Evolutionary conservation across 2,113 vertebrate species (phyloP).

Genomic region (Sinocyclocheilus maitianheensis): DNA sequence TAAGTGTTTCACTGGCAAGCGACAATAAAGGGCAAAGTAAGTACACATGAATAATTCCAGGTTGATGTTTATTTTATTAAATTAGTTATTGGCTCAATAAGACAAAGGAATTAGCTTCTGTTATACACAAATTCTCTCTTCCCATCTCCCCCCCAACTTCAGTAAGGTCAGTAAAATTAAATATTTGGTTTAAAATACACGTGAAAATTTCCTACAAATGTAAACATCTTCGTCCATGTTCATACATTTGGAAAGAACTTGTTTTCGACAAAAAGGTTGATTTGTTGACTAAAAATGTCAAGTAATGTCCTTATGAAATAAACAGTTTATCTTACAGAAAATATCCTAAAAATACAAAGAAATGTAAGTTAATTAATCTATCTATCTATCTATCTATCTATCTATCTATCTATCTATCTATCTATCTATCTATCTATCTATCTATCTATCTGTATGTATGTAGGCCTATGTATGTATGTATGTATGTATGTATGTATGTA

Average conservation of each 20-base stretch:
- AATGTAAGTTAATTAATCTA: no score
- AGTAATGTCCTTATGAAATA: not conserved
- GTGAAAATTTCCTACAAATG: not conserved
- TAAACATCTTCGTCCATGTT: not conserved
- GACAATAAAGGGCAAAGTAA: conserved; percentile 55
- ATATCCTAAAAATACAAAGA: not conserved
- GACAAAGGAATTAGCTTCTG: not conserved
- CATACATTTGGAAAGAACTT: not conserved
- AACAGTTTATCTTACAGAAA: not conserved
- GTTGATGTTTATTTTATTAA: not conserved
- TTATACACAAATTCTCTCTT: not conserved
- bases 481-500: no score
- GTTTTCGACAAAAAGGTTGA: not conserved
- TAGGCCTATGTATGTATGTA: no score
- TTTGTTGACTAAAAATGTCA: not conserved
- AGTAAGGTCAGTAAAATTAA: not conserved
- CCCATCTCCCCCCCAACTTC: conserved; percentile 55
- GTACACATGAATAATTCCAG: not conserved
- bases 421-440: no score
- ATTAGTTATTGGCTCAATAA: not conserved
- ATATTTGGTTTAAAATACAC: not conserved
- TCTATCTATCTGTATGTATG: no score
- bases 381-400: no score
- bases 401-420: no score
- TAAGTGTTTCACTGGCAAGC: conserved; percentile 56